Conservation (phyloP, 2,113 vertebrate genomes). For the Platycercus adscitus region DNA sequence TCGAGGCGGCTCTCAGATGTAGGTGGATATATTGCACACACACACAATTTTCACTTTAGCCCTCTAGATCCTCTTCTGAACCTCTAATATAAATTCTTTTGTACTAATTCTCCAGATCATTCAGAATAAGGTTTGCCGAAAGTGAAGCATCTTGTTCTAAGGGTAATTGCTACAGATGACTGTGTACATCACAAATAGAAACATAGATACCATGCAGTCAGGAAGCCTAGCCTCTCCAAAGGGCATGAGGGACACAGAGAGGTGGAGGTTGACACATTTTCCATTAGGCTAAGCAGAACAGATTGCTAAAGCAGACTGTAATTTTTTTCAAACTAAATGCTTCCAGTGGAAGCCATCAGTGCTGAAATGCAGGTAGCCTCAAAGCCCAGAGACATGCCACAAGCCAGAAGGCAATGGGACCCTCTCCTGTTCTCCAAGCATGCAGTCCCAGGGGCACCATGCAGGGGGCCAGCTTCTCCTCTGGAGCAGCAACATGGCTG, state of each 20-base stretch:
- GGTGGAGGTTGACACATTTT: neutral
- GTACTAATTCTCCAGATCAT: neutral
- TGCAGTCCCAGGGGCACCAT: neutral
- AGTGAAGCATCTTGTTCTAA: neutral
- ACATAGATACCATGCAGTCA: neutral
- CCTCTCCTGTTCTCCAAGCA: neutral
- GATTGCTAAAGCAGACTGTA: neutral
- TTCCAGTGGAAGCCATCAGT: neutral
- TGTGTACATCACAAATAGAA: neutral
- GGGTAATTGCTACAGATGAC: neutral
- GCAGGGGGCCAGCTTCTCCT: neutral
- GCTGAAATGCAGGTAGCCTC: neutral
- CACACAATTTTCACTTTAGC: neutral
- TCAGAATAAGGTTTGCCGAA: neutral
- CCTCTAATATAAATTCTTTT: neutral
- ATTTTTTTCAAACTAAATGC: neutral
- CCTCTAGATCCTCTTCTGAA: neutral
- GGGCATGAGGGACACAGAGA: neutral
- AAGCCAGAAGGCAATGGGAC: neutral
- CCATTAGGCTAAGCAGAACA: neutral
- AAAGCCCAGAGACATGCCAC: neutral
- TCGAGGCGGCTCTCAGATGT: neutral
- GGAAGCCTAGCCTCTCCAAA: neutral
- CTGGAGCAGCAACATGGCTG: accelerated
- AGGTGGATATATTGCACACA: accelerated